A percentile compares a stretch with the other conserved stretches of the same genome.
phyloP scores from a whole-genome alignment of 1,140 invertebrate species.

The Microplitis mediator region DNA sequence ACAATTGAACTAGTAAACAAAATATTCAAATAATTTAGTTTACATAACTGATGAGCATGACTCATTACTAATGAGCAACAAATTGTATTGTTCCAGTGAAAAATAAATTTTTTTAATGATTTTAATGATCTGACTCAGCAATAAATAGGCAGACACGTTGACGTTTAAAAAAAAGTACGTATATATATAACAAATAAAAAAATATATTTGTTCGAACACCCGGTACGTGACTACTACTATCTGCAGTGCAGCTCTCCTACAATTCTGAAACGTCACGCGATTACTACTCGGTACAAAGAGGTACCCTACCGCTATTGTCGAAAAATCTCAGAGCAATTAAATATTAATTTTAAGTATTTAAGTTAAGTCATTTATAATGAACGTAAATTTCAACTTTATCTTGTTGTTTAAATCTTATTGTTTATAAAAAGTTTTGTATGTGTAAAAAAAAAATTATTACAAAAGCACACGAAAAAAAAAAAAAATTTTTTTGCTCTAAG shows the following conservation, averaged over 20 bases:
- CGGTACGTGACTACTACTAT: slow-evolving; percentile 31
- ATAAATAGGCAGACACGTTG: slow-evolving; percentile 1
- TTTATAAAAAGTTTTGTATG: too few relatives aligned
- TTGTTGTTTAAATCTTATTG: too few relatives aligned
- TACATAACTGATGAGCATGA: background rate
- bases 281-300: slow-evolving; percentile 28
- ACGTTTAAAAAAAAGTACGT: slow-evolving; percentile 10
- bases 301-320: slow-evolving; percentile 14
- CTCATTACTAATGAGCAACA: background rate
- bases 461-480: too few relatives aligned
- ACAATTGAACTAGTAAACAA: background rate
- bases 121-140: slow-evolving; percentile 5
- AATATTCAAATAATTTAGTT: too few relatives aligned
- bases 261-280: slow-evolving; percentile 28
- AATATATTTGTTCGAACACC: slow-evolving; percentile 18
- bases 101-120: background rate
- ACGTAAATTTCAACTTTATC: background rate
- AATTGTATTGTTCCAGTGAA: background rate
- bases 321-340: slow-evolving; percentile 15
- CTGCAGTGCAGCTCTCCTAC: slow-evolving; percentile 29
- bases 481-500: too few relatives aligned
- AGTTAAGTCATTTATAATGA: too few relatives aligned
- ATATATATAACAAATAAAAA: slow-evolving; percentile 4
- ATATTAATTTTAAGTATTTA: too few relatives aligned
- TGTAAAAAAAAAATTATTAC: too few relatives aligned